phyloP scores from a whole-genome alignment of 2,113 vertebrate species.

The Eulemur macaco region DNA sequence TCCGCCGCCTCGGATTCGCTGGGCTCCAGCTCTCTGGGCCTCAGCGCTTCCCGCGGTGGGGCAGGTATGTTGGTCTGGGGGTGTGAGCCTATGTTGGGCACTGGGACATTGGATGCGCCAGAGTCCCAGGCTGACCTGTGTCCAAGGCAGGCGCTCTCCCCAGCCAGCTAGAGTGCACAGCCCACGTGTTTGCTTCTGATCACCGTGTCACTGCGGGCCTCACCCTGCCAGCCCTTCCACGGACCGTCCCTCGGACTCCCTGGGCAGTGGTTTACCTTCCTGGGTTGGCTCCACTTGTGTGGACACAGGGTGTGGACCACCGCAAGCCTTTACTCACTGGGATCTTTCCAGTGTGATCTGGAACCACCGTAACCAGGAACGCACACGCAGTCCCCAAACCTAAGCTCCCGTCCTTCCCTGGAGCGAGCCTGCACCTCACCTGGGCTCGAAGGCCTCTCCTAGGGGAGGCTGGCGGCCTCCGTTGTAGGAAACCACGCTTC shows the following conservation, averaged over 20 bases:
- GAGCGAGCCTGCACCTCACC: neutral
- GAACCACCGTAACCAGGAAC: accelerated
- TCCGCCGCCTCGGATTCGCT: constrained; percentile 87
- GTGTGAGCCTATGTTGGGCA: accelerated
- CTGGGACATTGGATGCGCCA: accelerated
- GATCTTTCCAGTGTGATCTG: accelerated
- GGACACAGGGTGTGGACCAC: accelerated
- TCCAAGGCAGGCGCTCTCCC: neutral
- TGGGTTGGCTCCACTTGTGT: accelerated
- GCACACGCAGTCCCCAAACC: accelerated
- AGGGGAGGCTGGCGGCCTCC: accelerated
- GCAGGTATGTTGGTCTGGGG: constrained; percentile 85
- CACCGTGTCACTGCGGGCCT: accelerated
- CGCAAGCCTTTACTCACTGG: accelerated
- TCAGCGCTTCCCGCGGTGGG: constrained; percentile 86
- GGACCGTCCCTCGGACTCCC: neutral
- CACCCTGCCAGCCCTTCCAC: neutral
- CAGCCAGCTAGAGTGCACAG: accelerated
- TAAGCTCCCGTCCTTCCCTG: neutral
- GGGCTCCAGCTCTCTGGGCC: constrained; percentile 90
- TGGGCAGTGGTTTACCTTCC: accelerated
- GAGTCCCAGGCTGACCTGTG: too few species aligned
- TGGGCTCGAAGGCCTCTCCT: accelerated
- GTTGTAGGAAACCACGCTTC: accelerated
- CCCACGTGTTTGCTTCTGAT: accelerated